phyloP scores from a whole-genome alignment of 2,113 vertebrate genomes.

The Atractosteus spatula region DNA sequence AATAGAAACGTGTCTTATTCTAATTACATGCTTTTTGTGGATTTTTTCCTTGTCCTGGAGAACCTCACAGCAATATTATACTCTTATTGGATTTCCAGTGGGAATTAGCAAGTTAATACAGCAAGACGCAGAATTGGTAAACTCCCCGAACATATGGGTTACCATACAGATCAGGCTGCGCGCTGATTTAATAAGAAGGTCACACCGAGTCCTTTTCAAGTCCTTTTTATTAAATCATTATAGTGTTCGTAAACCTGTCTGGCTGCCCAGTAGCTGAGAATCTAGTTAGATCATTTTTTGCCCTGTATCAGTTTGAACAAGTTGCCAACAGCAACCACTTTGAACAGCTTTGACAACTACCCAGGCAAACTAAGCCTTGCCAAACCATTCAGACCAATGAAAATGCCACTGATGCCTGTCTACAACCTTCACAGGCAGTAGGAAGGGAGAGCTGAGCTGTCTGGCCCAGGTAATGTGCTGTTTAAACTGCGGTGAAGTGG shows the following conservation, averaged over 20 bases:
- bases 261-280: conserved; percentile 12
- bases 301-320: conserved; percentile 25
- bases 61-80: no score
- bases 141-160: no score
- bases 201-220: not conserved
- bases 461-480: no score
- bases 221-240: conserved; percentile 46
- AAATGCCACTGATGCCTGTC: not conserved
- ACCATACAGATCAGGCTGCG: no score
- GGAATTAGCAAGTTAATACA: no score
- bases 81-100: no score
- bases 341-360: conserved; percentile 39
- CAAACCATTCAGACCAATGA: not conserved
- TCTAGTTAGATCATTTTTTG: conserved; percentile 16
- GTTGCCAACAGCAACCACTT: conserved; percentile 38
- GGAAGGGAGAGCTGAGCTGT: conserved; percentile 2
- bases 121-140: no score
- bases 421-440: not conserved
- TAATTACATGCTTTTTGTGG: no score
- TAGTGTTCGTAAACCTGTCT: conserved; percentile 51
- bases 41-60: no score
- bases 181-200: no score
- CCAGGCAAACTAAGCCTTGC: conserved; percentile 20
- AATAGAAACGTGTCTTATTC: no score
- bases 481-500: conserved; percentile 10